Conservation (phyloP, 2,113 vertebrate species). For the Psophia crepitans region DNA sequence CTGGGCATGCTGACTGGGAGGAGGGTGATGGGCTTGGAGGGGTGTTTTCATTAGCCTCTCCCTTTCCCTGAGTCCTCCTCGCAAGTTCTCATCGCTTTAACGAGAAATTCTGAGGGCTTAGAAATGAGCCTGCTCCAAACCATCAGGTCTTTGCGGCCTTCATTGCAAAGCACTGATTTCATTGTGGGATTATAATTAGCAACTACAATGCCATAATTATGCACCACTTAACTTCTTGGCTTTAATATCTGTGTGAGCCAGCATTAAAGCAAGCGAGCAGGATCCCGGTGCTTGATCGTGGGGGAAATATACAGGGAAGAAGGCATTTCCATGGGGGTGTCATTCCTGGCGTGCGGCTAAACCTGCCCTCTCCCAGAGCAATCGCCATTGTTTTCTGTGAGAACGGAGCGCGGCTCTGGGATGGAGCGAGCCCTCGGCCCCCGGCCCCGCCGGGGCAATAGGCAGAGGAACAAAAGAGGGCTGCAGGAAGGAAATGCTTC, state of each 20-base stretch:
- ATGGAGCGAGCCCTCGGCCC: not conserved
- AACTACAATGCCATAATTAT: constrained; percentile 70
- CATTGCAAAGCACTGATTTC: constrained; percentile 44
- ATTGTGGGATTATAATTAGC: constrained; percentile 74
- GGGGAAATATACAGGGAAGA: not conserved
- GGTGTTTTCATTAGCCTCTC: not conserved
- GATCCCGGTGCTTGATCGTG: not conserved
- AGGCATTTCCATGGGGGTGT: not conserved
- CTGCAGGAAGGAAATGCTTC: constrained; percentile 31
- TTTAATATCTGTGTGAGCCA: constrained; percentile 46
- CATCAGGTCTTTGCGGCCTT: constrained; percentile 38
- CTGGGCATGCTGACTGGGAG: fast-evolving
- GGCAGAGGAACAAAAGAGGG: constrained; percentile 1
- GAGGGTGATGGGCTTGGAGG: not conserved
- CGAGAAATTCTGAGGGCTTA: not conserved
- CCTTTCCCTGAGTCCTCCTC: not conserved
- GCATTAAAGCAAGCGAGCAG: not conserved
- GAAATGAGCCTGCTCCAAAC: not conserved
- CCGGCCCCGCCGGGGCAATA: not conserved
- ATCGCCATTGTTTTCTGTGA: not conserved
- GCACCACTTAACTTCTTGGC: constrained; percentile 63
- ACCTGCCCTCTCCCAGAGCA: not conserved
- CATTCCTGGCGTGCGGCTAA: not conserved
- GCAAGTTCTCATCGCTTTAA: not conserved
- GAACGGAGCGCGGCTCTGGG: not conserved